Evolutionary conservation across 1,140 invertebrate species (phyloP), one percentile per base, ranked within the genome.

Genomic region (Cherax destructor): DNA sequence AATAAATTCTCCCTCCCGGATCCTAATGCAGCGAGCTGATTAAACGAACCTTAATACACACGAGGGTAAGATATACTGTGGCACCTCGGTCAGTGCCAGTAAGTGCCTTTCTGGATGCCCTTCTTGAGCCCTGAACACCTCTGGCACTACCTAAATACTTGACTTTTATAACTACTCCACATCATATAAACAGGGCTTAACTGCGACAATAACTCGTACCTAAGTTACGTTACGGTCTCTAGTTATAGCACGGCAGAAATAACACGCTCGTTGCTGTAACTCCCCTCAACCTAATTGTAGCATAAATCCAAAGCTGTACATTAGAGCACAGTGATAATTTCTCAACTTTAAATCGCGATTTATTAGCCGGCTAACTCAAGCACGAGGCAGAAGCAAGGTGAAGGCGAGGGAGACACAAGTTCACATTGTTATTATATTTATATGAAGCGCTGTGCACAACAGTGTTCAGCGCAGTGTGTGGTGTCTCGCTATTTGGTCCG

Each of bases 141-240:
- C 24, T 74, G 69, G n/a, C 69, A 74, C n/a, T 74, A 30, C 69
- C n/a, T 74, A 74, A 74, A 74, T 74, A 74, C 69, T 30, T 74
- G 69, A 74, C 69, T 74, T 74, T 74, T 74, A 74, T 74, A 74
- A 74, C 69, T 30, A 10, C 69, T 74, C 21, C 9, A 30, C 69
- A 74, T 74, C 69, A 74, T 74, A 74, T 74, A 74, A 74, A 74
- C 21, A 74, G 16, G 9, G 69, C n/a, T 30, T 30, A 74, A 74
- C 69, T 74, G n/a, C 69, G 6, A 10, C 21, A 6, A 30, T 74
- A 74, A 74, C 16, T 74, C 24, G 69, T 7, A 7, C 7, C 6
- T 74, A 30, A 74, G 24, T 6, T 30, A 74, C 21, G 69, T 30
- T 74, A 74, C 69, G 24, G 69, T 24, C n/a, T 3, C n/a, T 74